phyloP scores from a whole-genome alignment of 2,113 vertebrate genomes.

The Tiliqua scincoides region DNA sequence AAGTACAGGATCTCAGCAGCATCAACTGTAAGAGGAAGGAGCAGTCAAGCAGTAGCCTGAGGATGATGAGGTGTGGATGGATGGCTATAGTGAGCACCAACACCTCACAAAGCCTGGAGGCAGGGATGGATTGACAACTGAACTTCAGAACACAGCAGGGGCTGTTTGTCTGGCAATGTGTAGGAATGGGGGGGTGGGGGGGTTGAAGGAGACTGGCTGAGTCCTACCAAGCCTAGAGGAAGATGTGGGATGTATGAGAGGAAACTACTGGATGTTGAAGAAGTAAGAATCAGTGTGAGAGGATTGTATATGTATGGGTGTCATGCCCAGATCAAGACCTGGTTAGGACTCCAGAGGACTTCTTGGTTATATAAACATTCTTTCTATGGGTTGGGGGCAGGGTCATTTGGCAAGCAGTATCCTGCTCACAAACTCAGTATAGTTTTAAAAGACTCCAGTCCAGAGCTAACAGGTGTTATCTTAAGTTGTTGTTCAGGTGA shows the following conservation, averaged over 20 bases:
- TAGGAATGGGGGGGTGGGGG: neutral
- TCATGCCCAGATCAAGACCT: too few species aligned
- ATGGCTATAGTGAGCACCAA: neutral
- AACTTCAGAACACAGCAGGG: neutral
- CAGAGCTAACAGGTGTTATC: too few species aligned
- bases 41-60: neutral
- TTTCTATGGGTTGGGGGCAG: neutral
- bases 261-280: neutral
- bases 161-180: neutral
- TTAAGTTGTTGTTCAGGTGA: neutral
- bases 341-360: neutral
- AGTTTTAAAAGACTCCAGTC: neutral
- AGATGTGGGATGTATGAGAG: neutral
- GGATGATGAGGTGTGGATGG: neutral
- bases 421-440: neutral
- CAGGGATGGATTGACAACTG: neutral
- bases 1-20: accelerated
- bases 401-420: neutral
- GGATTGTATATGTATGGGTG: neutral
- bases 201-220: neutral
- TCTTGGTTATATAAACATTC: too few species aligned
- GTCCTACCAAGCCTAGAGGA: neutral
- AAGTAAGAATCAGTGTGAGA: neutral
- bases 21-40: neutral
- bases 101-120: neutral